These are phyloP conservation scores for Neotoxoptera formosana DNA, from an alignment of 1,140 invertebrate species.

Conservation along the genomic window DNA sequence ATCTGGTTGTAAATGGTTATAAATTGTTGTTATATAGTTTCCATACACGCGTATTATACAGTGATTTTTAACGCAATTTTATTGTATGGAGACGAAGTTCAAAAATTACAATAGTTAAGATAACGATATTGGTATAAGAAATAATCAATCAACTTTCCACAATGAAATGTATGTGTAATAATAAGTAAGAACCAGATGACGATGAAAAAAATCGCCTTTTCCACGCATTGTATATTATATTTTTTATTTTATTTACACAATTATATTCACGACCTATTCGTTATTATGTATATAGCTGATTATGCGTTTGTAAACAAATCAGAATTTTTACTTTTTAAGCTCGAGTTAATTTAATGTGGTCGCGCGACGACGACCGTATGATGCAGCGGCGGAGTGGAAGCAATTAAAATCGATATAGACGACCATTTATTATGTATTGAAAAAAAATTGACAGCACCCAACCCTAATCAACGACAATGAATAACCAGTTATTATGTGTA, in stretches of 20 bases:
- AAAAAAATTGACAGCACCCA: neutral
- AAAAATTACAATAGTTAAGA: neutral
- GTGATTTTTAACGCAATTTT: neutral
- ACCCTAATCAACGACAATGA: conserved; percentile 10
- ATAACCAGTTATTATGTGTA: neutral
- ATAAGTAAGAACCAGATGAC: neutral
- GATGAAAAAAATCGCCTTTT: neutral
- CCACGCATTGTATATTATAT: neutral
- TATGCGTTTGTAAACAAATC: conserved; percentile 18
- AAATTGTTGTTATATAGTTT: neutral
- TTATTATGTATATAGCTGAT: neutral
- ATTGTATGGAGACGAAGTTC: neutral
- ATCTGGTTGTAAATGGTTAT: neutral
- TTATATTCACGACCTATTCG: neutral
- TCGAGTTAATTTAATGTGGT: neutral
- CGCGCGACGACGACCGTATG: neutral
- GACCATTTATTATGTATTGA: neutral
- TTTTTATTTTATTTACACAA: neutral
- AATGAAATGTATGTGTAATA: neutral
- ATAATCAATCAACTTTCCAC: neutral
- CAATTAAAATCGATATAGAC: neutral
- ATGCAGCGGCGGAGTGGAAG: neutral
- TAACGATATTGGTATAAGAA: neutral
- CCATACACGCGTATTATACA: neutral
- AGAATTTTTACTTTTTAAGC: no score